Evolutionary conservation across 2,113 vertebrate species (phyloP).

Genomic region (Limnothrissa miodon): DNA sequence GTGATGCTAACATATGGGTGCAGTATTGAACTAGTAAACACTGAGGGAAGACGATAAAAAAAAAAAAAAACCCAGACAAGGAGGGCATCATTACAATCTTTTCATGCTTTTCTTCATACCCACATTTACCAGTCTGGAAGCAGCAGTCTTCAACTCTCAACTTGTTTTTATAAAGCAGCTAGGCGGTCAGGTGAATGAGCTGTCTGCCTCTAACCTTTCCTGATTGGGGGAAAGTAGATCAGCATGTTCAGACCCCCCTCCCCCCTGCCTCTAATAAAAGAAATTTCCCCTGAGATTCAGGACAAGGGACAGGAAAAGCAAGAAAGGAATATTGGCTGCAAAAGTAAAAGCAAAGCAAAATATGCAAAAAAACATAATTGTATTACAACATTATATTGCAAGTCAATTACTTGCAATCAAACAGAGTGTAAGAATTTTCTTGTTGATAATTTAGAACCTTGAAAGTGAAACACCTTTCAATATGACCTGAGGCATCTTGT

Average conservation of each 20-base stretch:
- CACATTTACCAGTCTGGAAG: background rate
- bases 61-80: background rate
- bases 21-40: background rate
- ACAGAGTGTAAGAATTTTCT: background rate
- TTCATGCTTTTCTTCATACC: background rate
- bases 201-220: constrained; percentile 48
- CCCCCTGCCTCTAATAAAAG: constrained; percentile 60
- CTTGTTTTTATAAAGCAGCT: background rate
- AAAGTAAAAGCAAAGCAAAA: constrained; percentile 29
- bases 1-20: background rate
- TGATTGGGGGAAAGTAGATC: constrained; percentile 70
- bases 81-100: background rate
- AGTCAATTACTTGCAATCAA: background rate
- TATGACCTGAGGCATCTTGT: background rate
- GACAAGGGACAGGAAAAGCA: constrained; percentile 51
- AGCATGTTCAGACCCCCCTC: constrained; percentile 52
- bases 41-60: background rate
- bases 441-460: background rate
- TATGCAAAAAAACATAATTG: background rate
- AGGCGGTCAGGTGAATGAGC: constrained; percentile 48
- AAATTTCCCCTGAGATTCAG: constrained; percentile 48
- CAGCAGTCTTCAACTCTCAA: background rate
- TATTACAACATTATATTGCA: background rate
- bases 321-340: constrained; percentile 35
- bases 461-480: background rate